Base-by-base conservation (phyloP, 1,140 invertebrate genomes). In the Ostrea edulis region DNA sequence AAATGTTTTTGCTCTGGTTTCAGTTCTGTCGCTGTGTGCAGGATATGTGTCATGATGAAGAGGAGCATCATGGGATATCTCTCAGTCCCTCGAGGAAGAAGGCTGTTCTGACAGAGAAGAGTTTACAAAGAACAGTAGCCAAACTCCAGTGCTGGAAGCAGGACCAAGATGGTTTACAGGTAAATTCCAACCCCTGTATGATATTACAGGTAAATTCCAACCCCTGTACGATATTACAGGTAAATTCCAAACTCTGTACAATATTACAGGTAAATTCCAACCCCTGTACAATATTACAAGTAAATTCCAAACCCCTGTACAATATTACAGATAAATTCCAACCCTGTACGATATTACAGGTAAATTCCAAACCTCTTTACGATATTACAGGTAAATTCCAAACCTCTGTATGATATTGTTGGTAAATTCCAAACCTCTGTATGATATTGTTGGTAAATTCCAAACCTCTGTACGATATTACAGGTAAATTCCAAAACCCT, bases 61-160 rank as follows among this genome's bases (percentile, higher is more conserved):
- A 87, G 14, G 35, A 81, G n/a, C 65, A 58, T 44, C 85, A 89
- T 83, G 86, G 86, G 17, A 87, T 86, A 85, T 83, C 86, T 44
- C 77, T 62, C n/a, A 89, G 89, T 87, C 89, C 89, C 55, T 87
- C 89, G 7, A 35, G 86, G 35, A 85, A 83, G 58, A 89, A 89
- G 29, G 58, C 81, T 77, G 12, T 54, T 4, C 83, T 90, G 55
- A 84, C 86, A 62, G 90, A 91, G 20, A 87, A 86, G 54, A 58
- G 35, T 17, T 52, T 91, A 53, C 87, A 90, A 17, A 71, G 91
- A 29, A 86, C 86, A 22, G 71, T 92, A 29, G 85, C 88, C 44
- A 86, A 90, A 5, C 68, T 92, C 22, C 89, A 92, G 44, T 89
- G 85, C 82, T 93, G 92, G 92, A 91, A 90, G 71, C 86, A 91